Evolutionary conservation across 2,888 invertebrate genomes (phyloP).

Genomic region (Tenodera sinensis): DNA sequence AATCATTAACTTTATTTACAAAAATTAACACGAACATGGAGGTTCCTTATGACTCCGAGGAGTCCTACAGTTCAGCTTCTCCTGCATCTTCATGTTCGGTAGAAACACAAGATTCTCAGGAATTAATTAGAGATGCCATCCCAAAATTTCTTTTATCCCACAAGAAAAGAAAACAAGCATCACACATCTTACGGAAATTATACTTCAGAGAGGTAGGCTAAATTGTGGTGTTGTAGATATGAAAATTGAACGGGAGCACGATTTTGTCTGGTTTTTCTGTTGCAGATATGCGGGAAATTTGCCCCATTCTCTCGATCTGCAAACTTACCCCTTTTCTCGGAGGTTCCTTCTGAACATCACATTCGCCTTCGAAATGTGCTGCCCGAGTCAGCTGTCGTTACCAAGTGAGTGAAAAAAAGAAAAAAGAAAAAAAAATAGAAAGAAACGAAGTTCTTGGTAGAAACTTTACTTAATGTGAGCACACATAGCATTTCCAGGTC

Average conservation of each 20-base stretch:
- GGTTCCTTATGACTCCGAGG: background rate
- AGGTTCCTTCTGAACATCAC: conserved; percentile 18
- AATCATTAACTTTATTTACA: background rate
- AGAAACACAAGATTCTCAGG: conserved; percentile 8
- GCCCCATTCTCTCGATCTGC: background rate
- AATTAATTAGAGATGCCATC: background rate
- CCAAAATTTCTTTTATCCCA: background rate
- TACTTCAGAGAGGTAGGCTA: conserved; percentile 2
- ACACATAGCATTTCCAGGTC: background rate
- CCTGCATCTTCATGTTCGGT: background rate
- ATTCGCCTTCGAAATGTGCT: conserved; percentile 24
- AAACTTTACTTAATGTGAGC: too few relatives aligned
- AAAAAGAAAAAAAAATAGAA: too few relatives aligned
- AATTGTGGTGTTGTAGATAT: background rate
- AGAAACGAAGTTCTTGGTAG: too few relatives aligned
- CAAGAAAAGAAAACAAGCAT: background rate
- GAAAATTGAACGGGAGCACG: background rate
- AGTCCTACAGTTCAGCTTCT: background rate
- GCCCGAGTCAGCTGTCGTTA: conserved; percentile 21
- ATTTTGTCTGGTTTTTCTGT: background rate
- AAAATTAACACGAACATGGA: conserved; percentile 1
- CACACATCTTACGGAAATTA: background rate
- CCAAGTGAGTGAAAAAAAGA: conserved; percentile 4
- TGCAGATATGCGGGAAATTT: conserved; percentile 18
- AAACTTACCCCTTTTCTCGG: conserved; percentile 8